Evolutionary conservation across 64 coral and sea anemone genomes (phyloP).

Genomic region (Exaiptasia diaphana): DNA sequence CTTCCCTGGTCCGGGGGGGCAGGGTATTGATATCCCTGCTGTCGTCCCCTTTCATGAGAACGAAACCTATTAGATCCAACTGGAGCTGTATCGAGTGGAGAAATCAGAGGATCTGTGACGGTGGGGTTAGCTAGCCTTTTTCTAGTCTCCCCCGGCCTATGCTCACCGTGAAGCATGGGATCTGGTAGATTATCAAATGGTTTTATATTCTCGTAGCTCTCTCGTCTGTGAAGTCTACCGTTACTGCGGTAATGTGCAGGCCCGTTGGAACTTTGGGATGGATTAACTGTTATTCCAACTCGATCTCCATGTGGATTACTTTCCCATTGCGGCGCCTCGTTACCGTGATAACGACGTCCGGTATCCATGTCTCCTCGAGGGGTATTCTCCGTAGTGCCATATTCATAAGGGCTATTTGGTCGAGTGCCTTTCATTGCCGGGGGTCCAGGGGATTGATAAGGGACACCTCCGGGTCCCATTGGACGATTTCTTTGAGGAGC

Average conservation of each 20-base stretch:
- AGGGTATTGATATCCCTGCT: constrained; percentile 17
- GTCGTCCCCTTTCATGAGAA: constrained; percentile 8
- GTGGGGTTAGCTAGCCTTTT: neutral
- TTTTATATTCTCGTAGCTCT: neutral
- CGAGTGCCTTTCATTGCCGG: neutral
- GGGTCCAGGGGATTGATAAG: neutral
- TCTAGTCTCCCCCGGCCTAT: neutral
- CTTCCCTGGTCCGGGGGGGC: constrained; percentile 53
- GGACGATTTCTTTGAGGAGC: neutral
- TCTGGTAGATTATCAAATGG: neutral
- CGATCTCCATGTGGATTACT: neutral
- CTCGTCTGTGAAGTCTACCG: neutral
- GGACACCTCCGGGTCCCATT: neutral
- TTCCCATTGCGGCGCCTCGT: neutral
- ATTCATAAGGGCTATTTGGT: constrained; percentile 14
- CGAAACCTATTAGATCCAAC: neutral
- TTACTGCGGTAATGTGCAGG: neutral
- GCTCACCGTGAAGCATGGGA: neutral
- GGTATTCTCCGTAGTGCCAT: neutral
- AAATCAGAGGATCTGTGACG: constrained; percentile 14
- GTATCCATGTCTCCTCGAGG: neutral
- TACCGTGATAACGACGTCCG: neutral
- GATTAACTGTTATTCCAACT: constrained; percentile 1
- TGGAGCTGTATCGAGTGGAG: constrained; percentile 37
- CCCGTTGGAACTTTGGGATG: neutral